Conservation (phyloP, 2,888 invertebrate genomes). For the Automeris io region DNA sequence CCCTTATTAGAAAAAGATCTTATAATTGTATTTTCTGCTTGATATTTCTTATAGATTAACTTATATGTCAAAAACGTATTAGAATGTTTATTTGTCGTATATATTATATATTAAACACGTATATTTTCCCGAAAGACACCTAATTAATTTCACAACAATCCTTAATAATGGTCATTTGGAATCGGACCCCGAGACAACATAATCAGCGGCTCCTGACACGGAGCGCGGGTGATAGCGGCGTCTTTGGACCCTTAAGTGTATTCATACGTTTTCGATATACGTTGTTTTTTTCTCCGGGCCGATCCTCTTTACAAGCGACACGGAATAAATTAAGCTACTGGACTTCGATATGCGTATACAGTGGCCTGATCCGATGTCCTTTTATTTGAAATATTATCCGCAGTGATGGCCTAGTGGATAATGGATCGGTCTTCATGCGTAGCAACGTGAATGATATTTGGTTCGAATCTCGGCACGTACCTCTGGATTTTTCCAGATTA, state of each 20-base stretch:
- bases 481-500: too few species aligned
- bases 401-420: too few species aligned
- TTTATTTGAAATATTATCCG: neutral
- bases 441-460: too few species aligned
- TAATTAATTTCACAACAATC: slow-evolving; percentile 2
- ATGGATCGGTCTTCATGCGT: too few species aligned
- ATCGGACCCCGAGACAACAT: slow-evolving; percentile 1
- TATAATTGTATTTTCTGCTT: too few species aligned
- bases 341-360: slow-evolving; percentile 44
- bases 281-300: slow-evolving; percentile 34
- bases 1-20: neutral
- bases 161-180: slow-evolving; percentile 1
- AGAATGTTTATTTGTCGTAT: too few species aligned
- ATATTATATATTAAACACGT: too few species aligned
- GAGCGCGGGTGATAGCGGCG: slow-evolving; percentile 6
- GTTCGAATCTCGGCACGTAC: too few species aligned
- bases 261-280: slow-evolving; percentile 18
- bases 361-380: slow-evolving; percentile 3
- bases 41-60: too few species aligned
- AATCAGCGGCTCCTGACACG: slow-evolving; percentile 1
- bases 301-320: slow-evolving; percentile 38
- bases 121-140: neutral
- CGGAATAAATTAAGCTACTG: slow-evolving; percentile 72
- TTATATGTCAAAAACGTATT: too few species aligned
- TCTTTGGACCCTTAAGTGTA: slow-evolving; percentile 35